Base-by-base conservation (phyloP, 2,888 invertebrate species). In the Tipula confusa region DNA sequence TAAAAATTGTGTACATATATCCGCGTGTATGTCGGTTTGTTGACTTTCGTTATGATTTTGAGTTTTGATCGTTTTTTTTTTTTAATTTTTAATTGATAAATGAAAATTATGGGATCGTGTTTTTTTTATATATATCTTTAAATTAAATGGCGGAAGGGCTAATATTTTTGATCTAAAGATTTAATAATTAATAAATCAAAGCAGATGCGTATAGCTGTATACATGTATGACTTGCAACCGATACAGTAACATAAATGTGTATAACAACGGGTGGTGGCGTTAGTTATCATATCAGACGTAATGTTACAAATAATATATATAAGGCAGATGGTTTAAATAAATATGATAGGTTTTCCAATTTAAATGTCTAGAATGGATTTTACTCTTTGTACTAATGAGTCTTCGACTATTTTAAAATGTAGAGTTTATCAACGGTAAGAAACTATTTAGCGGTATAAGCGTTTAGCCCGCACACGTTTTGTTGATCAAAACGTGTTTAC, bases 1-100 rank as follows among this genome's bases (percentile, higher is more conserved):
- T 80, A 80, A 29, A 80, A 80, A 80, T 80, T 29, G 29, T 29
- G 31, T 29, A 80, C 29, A 80, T 80, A 80, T 29, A 80, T 29
- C 29, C 31, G 31, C 80, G 29, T 80, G 80, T 80, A 80, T 80
- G 80, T 80, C 80, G 29, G 80, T 80, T 80, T 80, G 80, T 80
- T 80, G 80, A 80, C 80, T 80, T 80, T 80, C 64, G n/a, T 64
- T 18, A 64, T 7, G 64, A 64, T 64, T 64, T 64, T 64, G 64
- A 64, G 24, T 24, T 43, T n/a, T n/a, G 3, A 31, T 38, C 0
- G 13, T 38, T 24, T 64, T 64, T 24, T 24, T 64, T 64, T 64
- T 18, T 64, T 64, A 24, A 7, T 2, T 64, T 64, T 24, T 64
- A 64, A 64, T 64, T 64, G 64, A 64, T n/a, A n/a, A n/a, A n/a